These are phyloP conservation scores for Epinotia brunnichana DNA, from an alignment of 2,888 invertebrate genomes.

Conservation along the genomic window DNA sequence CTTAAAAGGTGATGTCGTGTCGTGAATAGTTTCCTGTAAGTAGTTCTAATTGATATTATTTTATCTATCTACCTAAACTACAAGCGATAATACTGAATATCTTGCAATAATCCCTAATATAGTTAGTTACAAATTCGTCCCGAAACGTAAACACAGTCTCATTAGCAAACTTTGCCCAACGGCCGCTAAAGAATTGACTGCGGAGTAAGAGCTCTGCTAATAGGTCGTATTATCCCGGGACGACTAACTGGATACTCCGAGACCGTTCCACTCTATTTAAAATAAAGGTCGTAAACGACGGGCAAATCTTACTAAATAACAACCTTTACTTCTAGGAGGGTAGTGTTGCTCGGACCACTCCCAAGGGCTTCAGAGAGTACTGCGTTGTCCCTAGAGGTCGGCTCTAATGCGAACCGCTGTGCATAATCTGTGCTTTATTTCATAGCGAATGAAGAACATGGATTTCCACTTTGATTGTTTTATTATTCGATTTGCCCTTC, in stretches of 20 bases:
- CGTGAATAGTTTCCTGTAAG: neutral
- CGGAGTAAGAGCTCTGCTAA: conserved; percentile 42
- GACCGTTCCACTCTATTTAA: conserved; percentile 10
- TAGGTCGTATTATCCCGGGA: conserved; percentile 41
- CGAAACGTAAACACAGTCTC: conserved; percentile 28
- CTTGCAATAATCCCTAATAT: neutral
- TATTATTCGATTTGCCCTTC: no score
- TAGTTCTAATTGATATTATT: neutral
- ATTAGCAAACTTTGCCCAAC: conserved; percentile 38
- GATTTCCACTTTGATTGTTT: conserved; percentile 22
- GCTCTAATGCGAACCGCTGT: conserved; percentile 29
- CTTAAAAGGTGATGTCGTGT: neutral
- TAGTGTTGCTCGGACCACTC: conserved; percentile 20
- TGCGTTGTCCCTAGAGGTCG: conserved; percentile 31
- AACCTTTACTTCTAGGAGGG: neutral
- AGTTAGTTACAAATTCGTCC: conserved; percentile 23
- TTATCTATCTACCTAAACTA: neutral
- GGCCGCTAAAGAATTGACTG: conserved; percentile 43
- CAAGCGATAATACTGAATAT: neutral
- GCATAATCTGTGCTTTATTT: conserved; percentile 31
- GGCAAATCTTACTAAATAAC: neutral
- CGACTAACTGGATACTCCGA: conserved; percentile 40
- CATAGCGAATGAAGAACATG: conserved; percentile 27
- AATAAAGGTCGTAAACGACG: conserved; percentile 16
- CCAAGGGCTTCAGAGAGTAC: conserved; percentile 31